Percentiles rank a stretch among this genome's conserved stretches.
Conservation (phyloP, 2,113 vertebrate species). For the Pampusana beccarii region DNA sequence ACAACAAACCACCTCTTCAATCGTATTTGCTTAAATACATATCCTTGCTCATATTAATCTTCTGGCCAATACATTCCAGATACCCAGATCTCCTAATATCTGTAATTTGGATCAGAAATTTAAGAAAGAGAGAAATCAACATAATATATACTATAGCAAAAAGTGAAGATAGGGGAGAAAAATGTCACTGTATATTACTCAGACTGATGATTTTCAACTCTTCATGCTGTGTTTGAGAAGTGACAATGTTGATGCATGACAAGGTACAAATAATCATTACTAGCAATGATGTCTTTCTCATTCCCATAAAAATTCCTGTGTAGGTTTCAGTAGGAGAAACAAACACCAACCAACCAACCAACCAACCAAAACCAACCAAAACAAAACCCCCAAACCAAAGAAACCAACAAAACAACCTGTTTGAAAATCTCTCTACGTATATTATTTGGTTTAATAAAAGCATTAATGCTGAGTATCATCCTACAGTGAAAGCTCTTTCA, state of each 20-base stretch:
- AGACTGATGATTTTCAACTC: constrained; percentile 67
- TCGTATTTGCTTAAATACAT: background rate
- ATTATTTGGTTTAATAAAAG: background rate
- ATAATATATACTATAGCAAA: background rate
- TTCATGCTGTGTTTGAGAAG: constrained; percentile 52
- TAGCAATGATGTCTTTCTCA: constrained; percentile 45
- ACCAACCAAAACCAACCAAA: too few relatives aligned
- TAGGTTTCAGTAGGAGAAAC: constrained; percentile 13
- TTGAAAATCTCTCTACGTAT: background rate
- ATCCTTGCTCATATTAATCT: background rate
- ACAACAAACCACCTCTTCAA: background rate
- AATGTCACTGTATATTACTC: constrained; percentile 69
- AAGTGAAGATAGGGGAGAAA: constrained; percentile 44
- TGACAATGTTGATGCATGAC: constrained; percentile 43
- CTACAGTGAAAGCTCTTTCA: background rate
- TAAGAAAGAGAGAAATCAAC: background rate
- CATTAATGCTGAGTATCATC: background rate
- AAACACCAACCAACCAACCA: too few relatives aligned
- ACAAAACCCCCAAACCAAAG: too few relatives aligned
- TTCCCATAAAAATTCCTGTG: constrained; percentile 46
- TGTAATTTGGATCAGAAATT: background rate
- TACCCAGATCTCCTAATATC: background rate
- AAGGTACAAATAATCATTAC: constrained; percentile 51
- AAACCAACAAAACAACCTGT: background rate
- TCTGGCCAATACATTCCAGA: background rate